These are phyloP conservation scores for Sterrhoptilus dennistouni DNA, from an alignment of 2,113 vertebrate species.

Conservation along the genomic window DNA sequence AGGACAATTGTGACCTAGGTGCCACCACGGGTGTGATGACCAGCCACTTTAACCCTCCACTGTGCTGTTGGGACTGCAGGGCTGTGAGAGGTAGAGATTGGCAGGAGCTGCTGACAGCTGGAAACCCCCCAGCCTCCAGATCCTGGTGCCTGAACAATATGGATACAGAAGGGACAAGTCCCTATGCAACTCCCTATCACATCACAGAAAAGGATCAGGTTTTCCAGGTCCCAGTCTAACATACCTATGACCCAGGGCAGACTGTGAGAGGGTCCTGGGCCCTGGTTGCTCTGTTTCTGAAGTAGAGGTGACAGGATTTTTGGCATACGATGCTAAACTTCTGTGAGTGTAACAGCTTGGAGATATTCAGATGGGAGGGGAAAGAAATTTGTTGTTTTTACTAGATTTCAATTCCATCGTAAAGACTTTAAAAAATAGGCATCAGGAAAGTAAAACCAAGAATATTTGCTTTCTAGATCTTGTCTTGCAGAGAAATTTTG, in stretches of 20 bases:
- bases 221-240: not conserved
- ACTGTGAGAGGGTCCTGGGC: not conserved
- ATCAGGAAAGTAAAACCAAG: not conserved
- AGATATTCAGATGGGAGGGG: not conserved
- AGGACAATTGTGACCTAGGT: not conserved
- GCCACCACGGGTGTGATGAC: not conserved
- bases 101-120: not conserved
- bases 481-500: not conserved
- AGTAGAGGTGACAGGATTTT: not conserved
- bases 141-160: not conserved
- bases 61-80: accelerated
- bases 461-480: not conserved
- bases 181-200: not conserved
- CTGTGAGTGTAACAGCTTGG: not conserved
- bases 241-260: not conserved
- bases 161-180: not conserved
- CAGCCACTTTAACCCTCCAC: not conserved
- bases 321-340: not conserved
- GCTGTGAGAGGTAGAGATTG: not conserved
- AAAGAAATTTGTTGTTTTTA: conserved; percentile 8
- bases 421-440: not conserved
- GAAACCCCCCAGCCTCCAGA: not conserved
- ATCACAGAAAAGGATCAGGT: not conserved
- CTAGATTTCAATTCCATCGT: not conserved
- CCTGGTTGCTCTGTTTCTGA: not conserved